Percentiles rank a stretch among this genome's conserved stretches.
phyloP scores from a whole-genome alignment of 2,113 vertebrate species.

The Elachura formosa region DNA sequence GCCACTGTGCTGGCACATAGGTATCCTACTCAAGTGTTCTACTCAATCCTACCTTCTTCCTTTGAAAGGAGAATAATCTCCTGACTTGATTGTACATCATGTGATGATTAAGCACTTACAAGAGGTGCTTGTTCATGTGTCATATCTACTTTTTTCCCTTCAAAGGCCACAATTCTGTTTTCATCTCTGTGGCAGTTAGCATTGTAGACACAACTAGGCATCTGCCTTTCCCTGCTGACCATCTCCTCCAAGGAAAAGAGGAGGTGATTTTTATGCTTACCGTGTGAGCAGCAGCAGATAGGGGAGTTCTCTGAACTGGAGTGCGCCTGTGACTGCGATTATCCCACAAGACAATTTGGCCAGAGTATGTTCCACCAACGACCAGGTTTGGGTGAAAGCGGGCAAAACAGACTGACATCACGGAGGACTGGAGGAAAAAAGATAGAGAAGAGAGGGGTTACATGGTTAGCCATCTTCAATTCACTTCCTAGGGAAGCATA shows the following conservation, averaged over 20 bases:
- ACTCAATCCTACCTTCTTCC: neutral
- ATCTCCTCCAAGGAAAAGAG: neutral
- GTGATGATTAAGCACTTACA: neutral
- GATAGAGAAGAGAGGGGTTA: neutral
- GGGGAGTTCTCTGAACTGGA: constrained; percentile 91
- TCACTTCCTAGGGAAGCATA: neutral
- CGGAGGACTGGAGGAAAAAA: constrained; percentile 82
- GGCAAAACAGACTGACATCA: constrained; percentile 96
- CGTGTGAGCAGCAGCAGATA: constrained; percentile 95
- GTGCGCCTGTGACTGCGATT: constrained; percentile 95
- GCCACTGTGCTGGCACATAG: neutral
- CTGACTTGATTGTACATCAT: neutral
- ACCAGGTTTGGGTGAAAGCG: constrained; percentile 96
- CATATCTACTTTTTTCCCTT: neutral
- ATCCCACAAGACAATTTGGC: constrained; percentile 97
- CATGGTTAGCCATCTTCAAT: neutral
- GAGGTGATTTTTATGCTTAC: constrained; percentile 69
- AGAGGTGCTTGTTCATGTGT: neutral
- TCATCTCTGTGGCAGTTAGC: neutral
- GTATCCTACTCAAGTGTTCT: neutral
- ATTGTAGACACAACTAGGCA: neutral
- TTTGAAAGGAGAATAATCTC: neutral
- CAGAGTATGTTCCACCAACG: constrained; percentile 93
- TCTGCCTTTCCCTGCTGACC: neutral
- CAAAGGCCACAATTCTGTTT: neutral